Percentiles rank a stretch among this genome's conserved stretches.
phyloP scores from a whole-genome alignment of 2,797 vertebrate genomes.

The Choloepus didactylus region DNA sequence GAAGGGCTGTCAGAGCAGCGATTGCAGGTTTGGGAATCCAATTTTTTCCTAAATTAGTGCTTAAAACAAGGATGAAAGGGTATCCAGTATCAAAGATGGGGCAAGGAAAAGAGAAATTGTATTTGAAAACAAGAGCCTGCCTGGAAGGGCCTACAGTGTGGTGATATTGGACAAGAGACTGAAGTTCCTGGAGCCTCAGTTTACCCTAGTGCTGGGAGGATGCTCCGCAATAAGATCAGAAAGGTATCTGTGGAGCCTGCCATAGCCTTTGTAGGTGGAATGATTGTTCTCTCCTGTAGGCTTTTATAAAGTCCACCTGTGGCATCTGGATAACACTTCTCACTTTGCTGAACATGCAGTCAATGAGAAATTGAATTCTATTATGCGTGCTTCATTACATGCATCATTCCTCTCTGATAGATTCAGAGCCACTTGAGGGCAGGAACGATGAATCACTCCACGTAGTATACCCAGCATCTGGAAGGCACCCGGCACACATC shows the following conservation, averaged over 20 bases:
- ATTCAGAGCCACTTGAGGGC: not conserved
- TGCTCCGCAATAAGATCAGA: rapidly evolving
- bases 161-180: not conserved
- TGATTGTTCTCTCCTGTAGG: not conserved
- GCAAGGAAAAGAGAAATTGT: not conserved
- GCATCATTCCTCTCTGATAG: not conserved
- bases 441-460: not conserved
- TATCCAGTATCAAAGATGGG: not conserved
- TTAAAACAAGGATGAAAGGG: not conserved
- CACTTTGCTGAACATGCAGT: not conserved
- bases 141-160: not conserved
- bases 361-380: not conserved
- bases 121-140: not conserved
- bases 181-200: not conserved
- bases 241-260: not conserved
- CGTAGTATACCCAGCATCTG: not conserved
- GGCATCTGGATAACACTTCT: not conserved
- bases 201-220: not conserved
- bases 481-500: not conserved
- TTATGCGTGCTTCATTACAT: not conserved
- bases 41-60: slow-evolving; percentile 24
- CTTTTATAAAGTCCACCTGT: not conserved
- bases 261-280: not conserved
- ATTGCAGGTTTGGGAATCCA: not conserved
- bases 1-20: not conserved